Percentiles rank a stretch among this genome's conserved stretches.
These are phyloP conservation scores for Napeogenes sylphis DNA, from an alignment of 2,888 invertebrate genomes.

Conservation along the genomic window DNA sequence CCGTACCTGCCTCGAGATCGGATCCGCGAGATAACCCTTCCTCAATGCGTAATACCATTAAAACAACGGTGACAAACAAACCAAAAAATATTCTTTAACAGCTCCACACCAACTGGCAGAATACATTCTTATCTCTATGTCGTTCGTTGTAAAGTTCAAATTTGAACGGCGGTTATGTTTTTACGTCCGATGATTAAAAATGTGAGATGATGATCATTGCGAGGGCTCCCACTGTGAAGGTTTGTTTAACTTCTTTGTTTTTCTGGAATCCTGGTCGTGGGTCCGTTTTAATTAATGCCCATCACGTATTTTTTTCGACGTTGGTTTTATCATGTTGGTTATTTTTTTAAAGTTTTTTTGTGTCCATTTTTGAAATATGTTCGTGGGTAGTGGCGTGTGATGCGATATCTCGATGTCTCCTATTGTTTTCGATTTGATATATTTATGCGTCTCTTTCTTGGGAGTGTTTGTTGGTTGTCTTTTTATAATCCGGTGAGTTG, in stretches of 20 bases:
- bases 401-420: conserved; percentile 73
- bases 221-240: conserved; percentile 74
- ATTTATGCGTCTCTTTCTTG: conserved; percentile 69
- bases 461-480: conserved; percentile 56
- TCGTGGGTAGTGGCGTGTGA: conserved; percentile 67
- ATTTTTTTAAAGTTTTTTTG: conserved; percentile 51
- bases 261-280: conserved; percentile 74
- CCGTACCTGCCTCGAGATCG: conserved; percentile 70
- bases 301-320: conserved; percentile 76
- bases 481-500: conserved; percentile 57
- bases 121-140: conserved; percentile 43
- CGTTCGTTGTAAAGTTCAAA: conserved; percentile 43
- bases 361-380: conserved; percentile 73
- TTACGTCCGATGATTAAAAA: conserved; percentile 73
- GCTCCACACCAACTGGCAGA: conserved; percentile 50
- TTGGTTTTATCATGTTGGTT: conserved; percentile 56
- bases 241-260: conserved; percentile 76
- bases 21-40: conserved; percentile 73
- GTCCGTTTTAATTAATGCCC: conserved; percentile 79
- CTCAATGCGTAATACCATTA: conserved; percentile 76
- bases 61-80: conserved; percentile 77
- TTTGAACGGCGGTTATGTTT: conserved; percentile 46
- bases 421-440: conserved; percentile 77
- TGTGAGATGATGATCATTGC: conserved; percentile 77
- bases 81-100: conserved; percentile 75